Evolutionary conservation across 2,888 invertebrate genomes (phyloP).

Genomic region (Xestia ashworthii): DNA sequence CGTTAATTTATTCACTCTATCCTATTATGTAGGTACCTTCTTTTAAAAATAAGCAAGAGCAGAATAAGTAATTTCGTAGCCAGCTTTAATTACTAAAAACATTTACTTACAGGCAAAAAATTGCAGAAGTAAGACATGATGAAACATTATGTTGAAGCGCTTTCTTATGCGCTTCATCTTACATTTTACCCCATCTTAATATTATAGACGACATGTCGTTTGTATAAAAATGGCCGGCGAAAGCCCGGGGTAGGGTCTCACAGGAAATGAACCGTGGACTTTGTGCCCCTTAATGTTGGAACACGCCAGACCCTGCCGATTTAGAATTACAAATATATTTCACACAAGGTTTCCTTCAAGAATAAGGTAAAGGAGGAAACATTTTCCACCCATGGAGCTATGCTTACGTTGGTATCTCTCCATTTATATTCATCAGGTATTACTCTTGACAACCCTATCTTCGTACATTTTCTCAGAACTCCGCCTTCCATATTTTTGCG

Average conservation of each 20-base stretch:
- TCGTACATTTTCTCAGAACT: conserved; percentile 52
- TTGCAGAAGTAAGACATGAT: neutral
- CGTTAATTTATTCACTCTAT: neutral
- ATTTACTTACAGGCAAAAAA: neutral
- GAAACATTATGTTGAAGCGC: neutral
- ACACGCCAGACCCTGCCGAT: conserved; percentile 51
- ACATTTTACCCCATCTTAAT: conserved; percentile 60
- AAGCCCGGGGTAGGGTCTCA: conserved; percentile 66
- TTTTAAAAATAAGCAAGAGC: neutral
- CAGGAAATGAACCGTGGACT: conserved; percentile 78
- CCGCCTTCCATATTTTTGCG: conserved; percentile 33
- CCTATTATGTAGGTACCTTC: neutral
- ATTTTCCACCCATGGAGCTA: conserved; percentile 32
- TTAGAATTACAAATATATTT: conserved; percentile 59
- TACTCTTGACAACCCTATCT: conserved; percentile 59
- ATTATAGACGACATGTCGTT: conserved; percentile 74
- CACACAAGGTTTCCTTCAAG: conserved; percentile 39
- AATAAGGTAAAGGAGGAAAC: conserved; percentile 35
- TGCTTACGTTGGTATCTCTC: conserved; percentile 18
- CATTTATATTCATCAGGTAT: conserved; percentile 65
- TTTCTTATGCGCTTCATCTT: conserved; percentile 45
- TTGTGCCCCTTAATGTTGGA: conserved; percentile 68
- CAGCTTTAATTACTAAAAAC: neutral
- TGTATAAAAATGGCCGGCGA: conserved; percentile 71
- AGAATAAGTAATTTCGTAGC: neutral